Percentiles rank a stretch among this genome's conserved stretches.
phyloP scores from a whole-genome alignment of 2,888 invertebrate genomes.

The Agapetus fuscipes region DNA sequence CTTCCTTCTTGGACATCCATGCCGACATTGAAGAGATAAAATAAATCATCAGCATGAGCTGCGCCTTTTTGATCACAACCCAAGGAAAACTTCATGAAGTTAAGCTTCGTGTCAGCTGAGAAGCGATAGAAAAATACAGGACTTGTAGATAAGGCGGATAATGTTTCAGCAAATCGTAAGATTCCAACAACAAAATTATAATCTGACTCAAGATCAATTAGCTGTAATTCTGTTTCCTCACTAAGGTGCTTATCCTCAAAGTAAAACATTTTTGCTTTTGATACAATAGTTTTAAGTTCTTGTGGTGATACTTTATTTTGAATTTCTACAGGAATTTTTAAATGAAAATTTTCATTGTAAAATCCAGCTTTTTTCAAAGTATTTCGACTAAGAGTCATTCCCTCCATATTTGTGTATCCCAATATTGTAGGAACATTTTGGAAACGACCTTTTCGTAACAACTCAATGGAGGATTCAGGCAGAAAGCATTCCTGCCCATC shows the following conservation, averaged over 20 bases:
- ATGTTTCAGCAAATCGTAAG: conserved; percentile 8
- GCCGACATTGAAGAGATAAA: conserved; percentile 16
- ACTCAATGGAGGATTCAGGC: conserved; percentile 3
- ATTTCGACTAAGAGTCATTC: conserved; percentile 6
- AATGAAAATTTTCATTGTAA: conserved; percentile 26
- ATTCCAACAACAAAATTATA: conserved; percentile 9
- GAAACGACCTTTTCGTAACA: conserved; percentile 10
- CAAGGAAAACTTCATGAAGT: conserved; percentile 6
- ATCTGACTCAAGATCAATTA: conserved; percentile 13
- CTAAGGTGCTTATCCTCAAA: conserved; percentile 30
- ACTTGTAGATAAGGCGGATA: not conserved
- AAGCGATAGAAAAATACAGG: conserved; percentile 17
- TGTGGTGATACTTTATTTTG: conserved; percentile 31
- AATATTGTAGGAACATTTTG: conserved; percentile 11
- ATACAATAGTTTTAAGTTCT: conserved; percentile 27
- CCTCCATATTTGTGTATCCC: conserved; percentile 16
- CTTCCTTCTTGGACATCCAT: conserved; percentile 9
- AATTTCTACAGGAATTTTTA: conserved; percentile 37
- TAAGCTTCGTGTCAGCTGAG: conserved; percentile 7
- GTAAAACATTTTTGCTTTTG: conserved; percentile 33
- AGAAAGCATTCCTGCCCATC: conserved; percentile 15
- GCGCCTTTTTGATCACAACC: conserved; percentile 10
- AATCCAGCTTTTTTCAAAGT: conserved; percentile 22
- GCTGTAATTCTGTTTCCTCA: conserved; percentile 20
- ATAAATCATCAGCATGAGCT: conserved; percentile 18